Percentiles rank a stretch among this genome's conserved stretches.
Conservation (phyloP, 2,797 vertebrate genomes). For the Salarias fasciatus region DNA sequence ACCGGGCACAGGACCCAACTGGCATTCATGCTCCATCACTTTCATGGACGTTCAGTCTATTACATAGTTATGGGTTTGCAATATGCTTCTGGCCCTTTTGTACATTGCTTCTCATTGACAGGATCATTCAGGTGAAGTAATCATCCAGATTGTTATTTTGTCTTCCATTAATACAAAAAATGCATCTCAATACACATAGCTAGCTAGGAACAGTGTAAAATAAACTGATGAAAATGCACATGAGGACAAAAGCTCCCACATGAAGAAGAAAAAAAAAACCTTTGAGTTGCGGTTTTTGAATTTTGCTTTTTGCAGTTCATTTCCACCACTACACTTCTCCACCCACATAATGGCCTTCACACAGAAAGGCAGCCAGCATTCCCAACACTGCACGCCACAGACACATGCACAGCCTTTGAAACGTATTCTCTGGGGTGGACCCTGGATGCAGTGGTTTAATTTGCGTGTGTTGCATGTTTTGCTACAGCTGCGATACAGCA, state of each 20-base stretch:
- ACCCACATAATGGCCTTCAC: conserved; percentile 36
- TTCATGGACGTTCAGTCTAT: conserved; percentile 35
- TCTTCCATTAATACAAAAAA: conserved; percentile 67
- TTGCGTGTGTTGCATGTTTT: conserved; percentile 79
- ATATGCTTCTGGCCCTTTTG: conserved; percentile 56
- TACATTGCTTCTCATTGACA: conserved; percentile 51
- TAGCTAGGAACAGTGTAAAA: conserved; percentile 48
- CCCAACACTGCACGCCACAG: conserved; percentile 50
- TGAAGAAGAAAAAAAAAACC: background rate
- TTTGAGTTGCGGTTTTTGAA: conserved; percentile 41
- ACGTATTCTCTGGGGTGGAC: conserved; percentile 40
- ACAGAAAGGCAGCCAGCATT: conserved; percentile 55
- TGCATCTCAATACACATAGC: conserved; percentile 36
- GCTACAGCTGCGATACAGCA: conserved; percentile 60
- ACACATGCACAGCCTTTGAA: conserved; percentile 53
- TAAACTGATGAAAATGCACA: conserved; percentile 40
- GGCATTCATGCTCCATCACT: conserved; percentile 28
- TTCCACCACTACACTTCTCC: conserved; percentile 22
- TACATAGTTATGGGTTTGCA: conserved; percentile 46
- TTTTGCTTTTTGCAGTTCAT: conserved; percentile 35
- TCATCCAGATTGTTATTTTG: conserved; percentile 56
- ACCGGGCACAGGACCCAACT: conserved; percentile 39
- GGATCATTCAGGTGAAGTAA: conserved; percentile 56
- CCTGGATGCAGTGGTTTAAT: conserved; percentile 62
- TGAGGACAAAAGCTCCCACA: conserved; percentile 26